Evolutionary conservation across 2,113 vertebrate species (phyloP).

Genomic region (Gnathonemus longibarbis): DNA sequence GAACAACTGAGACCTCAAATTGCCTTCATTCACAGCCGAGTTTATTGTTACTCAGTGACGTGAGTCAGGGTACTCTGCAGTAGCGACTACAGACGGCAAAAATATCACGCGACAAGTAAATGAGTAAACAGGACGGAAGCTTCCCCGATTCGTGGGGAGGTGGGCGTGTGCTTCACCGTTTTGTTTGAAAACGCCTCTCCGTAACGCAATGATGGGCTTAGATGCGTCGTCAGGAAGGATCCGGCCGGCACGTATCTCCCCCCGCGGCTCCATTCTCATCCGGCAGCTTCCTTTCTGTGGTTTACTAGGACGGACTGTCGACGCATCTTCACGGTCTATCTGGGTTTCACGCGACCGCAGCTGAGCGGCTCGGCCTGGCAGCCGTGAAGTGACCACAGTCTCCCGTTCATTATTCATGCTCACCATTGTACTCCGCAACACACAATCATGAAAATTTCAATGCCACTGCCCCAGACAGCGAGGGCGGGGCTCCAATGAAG

Average conservation of each 20-base stretch:
- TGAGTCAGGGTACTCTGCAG: conserved; percentile 10
- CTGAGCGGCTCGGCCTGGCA: not conserved
- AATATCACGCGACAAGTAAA: conserved; percentile 5
- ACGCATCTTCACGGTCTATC: not conserved
- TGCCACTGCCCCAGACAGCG: not conserved
- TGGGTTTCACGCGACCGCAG: not conserved
- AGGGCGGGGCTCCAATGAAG: not conserved
- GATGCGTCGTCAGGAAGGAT: not conserved
- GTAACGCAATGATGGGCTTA: not conserved
- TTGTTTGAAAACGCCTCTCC: not conserved
- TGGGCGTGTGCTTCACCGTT: not conserved
- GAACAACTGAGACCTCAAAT: not conserved
- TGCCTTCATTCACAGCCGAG: not conserved
- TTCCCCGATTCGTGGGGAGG: not conserved
- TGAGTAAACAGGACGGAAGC: not conserved
- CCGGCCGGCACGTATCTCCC: not conserved
- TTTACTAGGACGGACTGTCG: not conserved
- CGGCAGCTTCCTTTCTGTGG: not conserved
- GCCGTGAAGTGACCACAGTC: not conserved
- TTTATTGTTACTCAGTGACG: conserved; percentile 5
- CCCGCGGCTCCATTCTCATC: not conserved
- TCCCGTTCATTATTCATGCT: not conserved
- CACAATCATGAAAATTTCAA: not conserved
- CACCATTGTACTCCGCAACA: not conserved
- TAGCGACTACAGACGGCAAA: not conserved